phyloP scores from a whole-genome alignment of 2,888 invertebrate species.

The Agonopterix subpropinquella region DNA sequence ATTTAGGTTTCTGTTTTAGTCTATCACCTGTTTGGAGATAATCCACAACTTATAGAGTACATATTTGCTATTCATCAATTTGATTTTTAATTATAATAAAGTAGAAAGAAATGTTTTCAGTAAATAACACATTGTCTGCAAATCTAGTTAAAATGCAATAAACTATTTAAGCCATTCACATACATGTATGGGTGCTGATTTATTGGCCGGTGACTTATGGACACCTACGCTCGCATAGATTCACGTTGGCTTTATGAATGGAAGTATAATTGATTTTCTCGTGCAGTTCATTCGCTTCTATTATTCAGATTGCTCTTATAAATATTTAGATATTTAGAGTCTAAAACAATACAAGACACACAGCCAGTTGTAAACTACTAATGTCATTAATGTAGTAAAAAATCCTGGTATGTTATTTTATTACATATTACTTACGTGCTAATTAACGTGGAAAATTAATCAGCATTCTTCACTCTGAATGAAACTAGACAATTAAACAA shows the following conservation, averaged over 20 bases:
- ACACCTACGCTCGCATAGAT: constrained; percentile 50
- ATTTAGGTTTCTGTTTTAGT: too few species aligned
- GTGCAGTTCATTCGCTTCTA: constrained; percentile 46
- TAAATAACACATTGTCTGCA: too few species aligned
- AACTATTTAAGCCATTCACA: not conserved
- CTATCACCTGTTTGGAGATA: too few species aligned
- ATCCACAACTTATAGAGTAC: too few species aligned
- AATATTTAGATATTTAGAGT: constrained; percentile 21
- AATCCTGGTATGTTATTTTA: too few species aligned
- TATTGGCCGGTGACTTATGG: constrained; percentile 43
- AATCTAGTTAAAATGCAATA: constrained; percentile 4
- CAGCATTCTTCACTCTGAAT: constrained; percentile 6
- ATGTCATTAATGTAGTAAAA: too few species aligned
- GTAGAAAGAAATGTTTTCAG: too few species aligned
- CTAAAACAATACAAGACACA: constrained; percentile 5
- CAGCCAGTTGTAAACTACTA: constrained; percentile 8
- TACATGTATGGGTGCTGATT: constrained; percentile 26
- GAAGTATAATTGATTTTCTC: constrained; percentile 49
- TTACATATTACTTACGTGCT: not conserved
- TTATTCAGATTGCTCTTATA: constrained; percentile 29
- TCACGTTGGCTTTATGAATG: constrained; percentile 52
- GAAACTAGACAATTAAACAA: constrained; percentile 15
- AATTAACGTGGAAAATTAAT: constrained; percentile 13
- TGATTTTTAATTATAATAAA: too few species aligned
- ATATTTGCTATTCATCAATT: too few species aligned